Conservation (phyloP, 2,113 vertebrate species). For the Mystacornis crossleyi region DNA sequence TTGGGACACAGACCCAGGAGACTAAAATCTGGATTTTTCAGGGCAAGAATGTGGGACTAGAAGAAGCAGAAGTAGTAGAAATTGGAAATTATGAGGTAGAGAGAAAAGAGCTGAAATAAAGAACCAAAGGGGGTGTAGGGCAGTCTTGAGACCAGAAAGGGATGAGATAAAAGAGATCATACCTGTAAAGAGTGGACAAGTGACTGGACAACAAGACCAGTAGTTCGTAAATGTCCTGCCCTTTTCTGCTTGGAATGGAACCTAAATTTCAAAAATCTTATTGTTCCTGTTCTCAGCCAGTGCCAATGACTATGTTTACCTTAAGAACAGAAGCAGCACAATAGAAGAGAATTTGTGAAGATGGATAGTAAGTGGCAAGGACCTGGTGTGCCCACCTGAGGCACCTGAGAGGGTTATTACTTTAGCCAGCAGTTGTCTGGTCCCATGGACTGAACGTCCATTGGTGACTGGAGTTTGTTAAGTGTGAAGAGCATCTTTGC, state of each 20-base stretch:
- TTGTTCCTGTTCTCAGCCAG: neutral
- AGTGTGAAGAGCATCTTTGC: neutral
- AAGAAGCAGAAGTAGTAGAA: neutral
- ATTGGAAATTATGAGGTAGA: neutral
- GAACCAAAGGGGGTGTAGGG: neutral
- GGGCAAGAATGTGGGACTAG: neutral
- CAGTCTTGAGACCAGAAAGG: neutral
- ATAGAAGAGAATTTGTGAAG: neutral
- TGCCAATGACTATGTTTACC: neutral
- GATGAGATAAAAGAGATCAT: neutral
- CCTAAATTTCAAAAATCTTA: neutral
- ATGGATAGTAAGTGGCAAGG: neutral
- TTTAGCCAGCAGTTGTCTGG: neutral
- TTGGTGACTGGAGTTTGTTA: neutral
- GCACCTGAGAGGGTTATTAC: neutral
- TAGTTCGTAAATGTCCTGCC: neutral
- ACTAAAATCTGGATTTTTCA: neutral
- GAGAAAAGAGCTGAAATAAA: neutral
- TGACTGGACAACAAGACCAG: neutral
- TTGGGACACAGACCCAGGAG: neutral
- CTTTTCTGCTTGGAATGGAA: neutral
- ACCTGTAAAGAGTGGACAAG: neutral
- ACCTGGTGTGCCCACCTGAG: neutral
- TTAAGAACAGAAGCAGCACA: neutral
- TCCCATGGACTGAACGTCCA: neutral